phyloP scores from a whole-genome alignment of 2,797 vertebrate species.

The Pipistrellus kuhlii region DNA sequence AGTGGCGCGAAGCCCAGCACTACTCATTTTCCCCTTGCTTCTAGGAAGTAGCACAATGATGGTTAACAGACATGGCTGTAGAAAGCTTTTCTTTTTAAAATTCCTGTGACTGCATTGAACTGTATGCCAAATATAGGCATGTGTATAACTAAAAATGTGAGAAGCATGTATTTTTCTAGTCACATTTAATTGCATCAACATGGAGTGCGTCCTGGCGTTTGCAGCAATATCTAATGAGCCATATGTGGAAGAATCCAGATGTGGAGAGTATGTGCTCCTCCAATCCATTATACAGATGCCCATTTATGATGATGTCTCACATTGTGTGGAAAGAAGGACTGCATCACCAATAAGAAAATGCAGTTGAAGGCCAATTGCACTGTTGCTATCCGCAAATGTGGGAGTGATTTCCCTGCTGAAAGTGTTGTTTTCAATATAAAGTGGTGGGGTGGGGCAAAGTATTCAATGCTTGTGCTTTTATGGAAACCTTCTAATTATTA shows the following conservation, averaged over 20 bases:
- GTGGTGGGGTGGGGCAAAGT: background rate
- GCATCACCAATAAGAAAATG: slow-evolving; percentile 36
- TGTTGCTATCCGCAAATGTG: slow-evolving; percentile 40
- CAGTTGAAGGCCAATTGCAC: slow-evolving; percentile 36
- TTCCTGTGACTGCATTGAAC: slow-evolving; percentile 64
- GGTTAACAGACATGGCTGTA: slow-evolving; percentile 69
- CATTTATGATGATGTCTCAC: background rate
- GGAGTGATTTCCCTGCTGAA: slow-evolving; percentile 35
- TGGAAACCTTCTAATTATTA: background rate
- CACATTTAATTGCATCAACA: slow-evolving; percentile 68
- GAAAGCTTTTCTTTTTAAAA: slow-evolving; percentile 62
- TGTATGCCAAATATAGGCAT: slow-evolving; percentile 64
- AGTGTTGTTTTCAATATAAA: slow-evolving; percentile 57
- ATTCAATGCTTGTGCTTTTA: slow-evolving; percentile 35
- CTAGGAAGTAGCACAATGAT: slow-evolving; percentile 71
- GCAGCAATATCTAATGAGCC: slow-evolving; percentile 59
- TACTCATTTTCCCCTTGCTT: slow-evolving; percentile 63
- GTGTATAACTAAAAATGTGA: slow-evolving; percentile 72
- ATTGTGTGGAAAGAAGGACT: slow-evolving; percentile 26
- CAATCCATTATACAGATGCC: slow-evolving; percentile 60
- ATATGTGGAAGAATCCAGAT: slow-evolving; percentile 62
- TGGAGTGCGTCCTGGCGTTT: slow-evolving; percentile 52
- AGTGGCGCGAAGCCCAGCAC: slow-evolving; percentile 44
- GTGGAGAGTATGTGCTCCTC: slow-evolving; percentile 31
- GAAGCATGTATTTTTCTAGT: slow-evolving; percentile 73